Evolutionary conservation across 2,113 vertebrate genomes (phyloP).

Genomic region (Sterrhoptilus dennistouni): DNA sequence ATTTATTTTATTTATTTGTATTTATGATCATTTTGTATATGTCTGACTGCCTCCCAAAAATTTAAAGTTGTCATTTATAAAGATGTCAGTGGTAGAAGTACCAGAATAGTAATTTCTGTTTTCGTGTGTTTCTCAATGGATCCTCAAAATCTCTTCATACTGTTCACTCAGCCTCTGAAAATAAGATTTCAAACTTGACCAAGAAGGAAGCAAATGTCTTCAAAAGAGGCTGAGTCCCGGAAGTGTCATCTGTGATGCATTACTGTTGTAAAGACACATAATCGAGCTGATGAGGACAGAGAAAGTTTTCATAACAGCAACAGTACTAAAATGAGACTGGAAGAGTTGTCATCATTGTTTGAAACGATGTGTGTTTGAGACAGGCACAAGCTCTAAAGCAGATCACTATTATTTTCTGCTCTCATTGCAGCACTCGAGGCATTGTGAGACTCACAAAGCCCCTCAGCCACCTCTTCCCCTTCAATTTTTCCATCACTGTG

Average conservation of each 20-base stretch:
- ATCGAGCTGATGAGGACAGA: background rate
- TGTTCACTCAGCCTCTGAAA: background rate
- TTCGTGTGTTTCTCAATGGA: background rate
- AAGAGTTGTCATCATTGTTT: conserved; percentile 37
- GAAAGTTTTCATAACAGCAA: conserved; percentile 42
- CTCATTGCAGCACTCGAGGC: background rate
- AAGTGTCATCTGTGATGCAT: conserved; percentile 32
- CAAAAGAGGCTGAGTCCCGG: background rate
- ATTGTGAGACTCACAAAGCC: conserved; percentile 15
- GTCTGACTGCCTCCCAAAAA: background rate
- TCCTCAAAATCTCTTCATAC: background rate
- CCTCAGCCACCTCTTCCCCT: conserved; percentile 22
- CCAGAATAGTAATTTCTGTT: background rate
- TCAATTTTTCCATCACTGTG: conserved; percentile 29
- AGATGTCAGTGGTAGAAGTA: background rate
- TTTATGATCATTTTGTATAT: background rate
- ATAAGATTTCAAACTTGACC: background rate
- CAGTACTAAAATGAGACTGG: conserved; percentile 8
- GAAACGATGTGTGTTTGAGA: background rate
- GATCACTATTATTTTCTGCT: conserved; percentile 36
- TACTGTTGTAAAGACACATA: background rate
- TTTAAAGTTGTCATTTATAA: background rate
- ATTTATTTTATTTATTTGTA: background rate
- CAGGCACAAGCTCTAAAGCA: background rate
- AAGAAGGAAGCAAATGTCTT: background rate